phyloP scores from a whole-genome alignment of 2,113 vertebrate genomes.

The Dendropsophus ebraccatus region DNA sequence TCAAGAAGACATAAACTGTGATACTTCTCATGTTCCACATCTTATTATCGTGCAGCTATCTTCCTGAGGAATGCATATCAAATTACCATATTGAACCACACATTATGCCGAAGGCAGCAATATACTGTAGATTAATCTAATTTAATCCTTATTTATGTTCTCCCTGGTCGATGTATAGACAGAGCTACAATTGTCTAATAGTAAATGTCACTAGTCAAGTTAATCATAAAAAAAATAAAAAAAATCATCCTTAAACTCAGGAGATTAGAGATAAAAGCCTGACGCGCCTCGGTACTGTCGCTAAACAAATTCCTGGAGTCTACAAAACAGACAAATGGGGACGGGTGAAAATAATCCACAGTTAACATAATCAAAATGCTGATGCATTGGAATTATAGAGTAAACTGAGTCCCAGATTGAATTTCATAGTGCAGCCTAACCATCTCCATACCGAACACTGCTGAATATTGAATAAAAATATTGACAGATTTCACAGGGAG shows the following conservation, averaged over 20 bases:
- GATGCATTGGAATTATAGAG: slow-evolving; percentile 34
- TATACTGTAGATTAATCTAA: slow-evolving; percentile 24
- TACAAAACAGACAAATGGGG: slow-evolving; percentile 43
- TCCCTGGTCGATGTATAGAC: slow-evolving; percentile 6
- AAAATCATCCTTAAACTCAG: neutral
- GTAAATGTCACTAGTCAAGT: slow-evolving; percentile 27
- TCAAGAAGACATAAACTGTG: no score
- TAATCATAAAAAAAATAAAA: neutral
- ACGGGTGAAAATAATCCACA: slow-evolving; percentile 16
- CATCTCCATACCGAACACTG: slow-evolving; percentile 22
- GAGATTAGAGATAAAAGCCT: slow-evolving; percentile 33
- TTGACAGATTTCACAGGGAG: slow-evolving; percentile 35
- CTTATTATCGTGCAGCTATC: no score
- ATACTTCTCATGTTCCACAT: no score
- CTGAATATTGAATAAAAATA: slow-evolving; percentile 38
- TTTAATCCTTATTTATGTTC: slow-evolving; percentile 13
- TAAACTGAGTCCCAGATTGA: slow-evolving; percentile 25
- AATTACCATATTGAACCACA: slow-evolving; percentile 12
- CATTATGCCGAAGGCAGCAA: neutral
- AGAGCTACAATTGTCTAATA: slow-evolving; percentile 28
- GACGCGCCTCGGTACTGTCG: neutral
- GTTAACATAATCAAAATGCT: slow-evolving; percentile 48
- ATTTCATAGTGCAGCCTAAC: slow-evolving; percentile 27
- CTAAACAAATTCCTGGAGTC: neutral
- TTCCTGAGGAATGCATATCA: slow-evolving; percentile 28